Conservation (phyloP, 2,888 invertebrate genomes). For the Diaphora mendica region DNA sequence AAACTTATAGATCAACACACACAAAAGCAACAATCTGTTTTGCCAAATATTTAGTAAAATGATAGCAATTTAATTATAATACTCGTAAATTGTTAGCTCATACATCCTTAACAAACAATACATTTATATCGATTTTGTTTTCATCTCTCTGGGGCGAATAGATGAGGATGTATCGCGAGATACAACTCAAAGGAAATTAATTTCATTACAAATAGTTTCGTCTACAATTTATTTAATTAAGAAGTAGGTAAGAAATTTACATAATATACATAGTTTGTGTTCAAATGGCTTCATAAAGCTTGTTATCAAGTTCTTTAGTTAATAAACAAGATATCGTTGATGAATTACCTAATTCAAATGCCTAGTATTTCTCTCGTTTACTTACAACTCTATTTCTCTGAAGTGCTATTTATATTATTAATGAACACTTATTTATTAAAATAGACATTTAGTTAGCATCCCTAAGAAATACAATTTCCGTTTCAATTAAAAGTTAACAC, state of each 20-base stretch:
- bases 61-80: no score
- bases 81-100: background rate
- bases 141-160: constrained; percentile 1
- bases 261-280: constrained; percentile 27
- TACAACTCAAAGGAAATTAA: constrained; percentile 14
- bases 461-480: constrained; percentile 27
- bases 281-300: constrained; percentile 24
- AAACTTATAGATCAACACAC: no score
- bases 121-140: background rate
- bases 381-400: background rate
- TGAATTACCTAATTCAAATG: constrained; percentile 21
- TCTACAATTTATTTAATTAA: constrained; percentile 13
- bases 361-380: constrained; percentile 13
- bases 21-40: no score
- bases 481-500: constrained; percentile 28
- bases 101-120: background rate
- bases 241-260: constrained; percentile 20
- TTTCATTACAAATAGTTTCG: constrained; percentile 15
- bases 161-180: constrained; percentile 8
- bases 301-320: constrained; percentile 17
- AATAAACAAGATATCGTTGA: constrained; percentile 31
- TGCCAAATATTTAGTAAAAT: no score
- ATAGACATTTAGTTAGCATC: constrained; percentile 30
- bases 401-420: background rate
- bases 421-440: constrained; percentile 28